Conservation (phyloP, 1,140 invertebrate genomes). For the Acyrthosiphon pisum region DNA sequence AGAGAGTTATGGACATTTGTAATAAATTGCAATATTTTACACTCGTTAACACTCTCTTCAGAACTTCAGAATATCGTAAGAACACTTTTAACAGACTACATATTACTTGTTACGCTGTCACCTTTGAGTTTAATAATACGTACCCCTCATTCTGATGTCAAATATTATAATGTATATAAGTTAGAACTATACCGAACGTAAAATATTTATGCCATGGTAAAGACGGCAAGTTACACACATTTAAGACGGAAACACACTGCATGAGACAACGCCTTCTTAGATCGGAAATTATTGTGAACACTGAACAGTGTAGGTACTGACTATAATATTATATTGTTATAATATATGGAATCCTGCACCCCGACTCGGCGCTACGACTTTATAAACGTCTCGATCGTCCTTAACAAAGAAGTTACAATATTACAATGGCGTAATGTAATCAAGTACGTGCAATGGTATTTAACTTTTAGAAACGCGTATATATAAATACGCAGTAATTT, state of each 20-base stretch:
- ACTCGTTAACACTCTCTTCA: neutral
- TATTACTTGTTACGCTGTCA: neutral
- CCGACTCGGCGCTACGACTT: neutral
- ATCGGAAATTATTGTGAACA: neutral
- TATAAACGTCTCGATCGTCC: neutral
- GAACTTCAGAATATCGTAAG: neutral
- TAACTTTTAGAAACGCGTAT: neutral
- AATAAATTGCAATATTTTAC: neutral
- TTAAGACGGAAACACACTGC: neutral
- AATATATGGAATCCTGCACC: neutral
- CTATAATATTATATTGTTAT: neutral
- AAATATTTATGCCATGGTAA: too few species aligned
- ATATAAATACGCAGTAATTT: neutral
- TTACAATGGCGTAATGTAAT: neutral
- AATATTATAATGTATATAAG: too few species aligned
- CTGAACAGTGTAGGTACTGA: neutral
- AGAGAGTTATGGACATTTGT: neutral
- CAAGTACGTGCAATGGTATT: neutral
- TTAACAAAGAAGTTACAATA: neutral
- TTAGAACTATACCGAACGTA: neutral
- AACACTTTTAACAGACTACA: neutral
- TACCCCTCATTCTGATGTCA: neutral
- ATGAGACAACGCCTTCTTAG: neutral
- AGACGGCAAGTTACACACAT: neutral
- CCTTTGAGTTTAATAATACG: neutral